Evolutionary conservation across 2,797 vertebrate genomes (phyloP), one percentile per base, ranked within the genome.

Genomic region (Aulostomus chinensis): DNA sequence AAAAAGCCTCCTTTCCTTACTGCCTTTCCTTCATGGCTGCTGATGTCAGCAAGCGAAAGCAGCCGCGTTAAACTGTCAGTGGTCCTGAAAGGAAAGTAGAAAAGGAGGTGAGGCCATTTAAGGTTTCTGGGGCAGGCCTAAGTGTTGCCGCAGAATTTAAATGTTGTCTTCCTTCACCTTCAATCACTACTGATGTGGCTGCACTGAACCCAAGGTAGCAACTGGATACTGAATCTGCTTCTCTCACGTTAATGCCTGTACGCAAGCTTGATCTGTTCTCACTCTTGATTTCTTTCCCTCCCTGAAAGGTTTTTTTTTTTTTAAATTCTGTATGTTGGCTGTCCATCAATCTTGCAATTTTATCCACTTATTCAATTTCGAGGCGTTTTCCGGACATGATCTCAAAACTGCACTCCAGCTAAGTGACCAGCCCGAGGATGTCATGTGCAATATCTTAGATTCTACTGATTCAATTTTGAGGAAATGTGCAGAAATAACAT

Each of bases 1-100:
- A 24, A 56, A 74, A 60, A 50, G 10, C 49, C 26, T 60, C 26
- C 11, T 65, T 33, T 49, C 36, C 47, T 32, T 30, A n/a, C 43
- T 60, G 28, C 54, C 47, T 67, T 65, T 58, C 30, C 45, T 34
- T 59, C 21, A 3, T 13, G 40, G 41, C 28, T 47, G 29, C 12
- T 55, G 21, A 50, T 2, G 18, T 42, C 31, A 38, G 8, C 25
- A 30, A 30, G 14, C 43, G 14, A 11, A 46, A 38, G 6, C 58
- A 36, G 7, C 14, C 7, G 9, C 16, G 33, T 49, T 22, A 35
- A 25, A 37, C 22, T 11, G 25, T 36, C 28, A 24, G 32, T 10
- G 15, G 25, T 34, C 32, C 22, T 15, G 30, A 47, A 22, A 59
- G 32, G 54, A 49, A 58, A 41, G 13, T 18, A 38, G 9, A 20